These are phyloP conservation scores for Chiloscyllium punctatum DNA, from an alignment of 2,797 vertebrate species.

Conservation along the genomic window DNA sequence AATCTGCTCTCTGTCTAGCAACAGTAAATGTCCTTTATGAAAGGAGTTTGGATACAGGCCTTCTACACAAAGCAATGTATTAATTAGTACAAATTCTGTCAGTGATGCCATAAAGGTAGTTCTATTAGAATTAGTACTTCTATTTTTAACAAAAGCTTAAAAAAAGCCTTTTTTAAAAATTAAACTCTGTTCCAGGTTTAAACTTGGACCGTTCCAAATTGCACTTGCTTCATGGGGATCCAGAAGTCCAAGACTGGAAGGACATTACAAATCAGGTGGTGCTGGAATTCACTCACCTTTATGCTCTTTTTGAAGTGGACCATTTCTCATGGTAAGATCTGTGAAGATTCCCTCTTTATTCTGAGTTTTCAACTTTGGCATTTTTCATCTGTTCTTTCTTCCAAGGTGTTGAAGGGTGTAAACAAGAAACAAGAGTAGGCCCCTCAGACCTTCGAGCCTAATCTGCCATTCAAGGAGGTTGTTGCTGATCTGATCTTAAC, in stretches of 20 bases:
- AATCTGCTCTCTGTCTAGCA: neutral
- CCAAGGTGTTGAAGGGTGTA: neutral
- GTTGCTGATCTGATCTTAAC: too few species aligned
- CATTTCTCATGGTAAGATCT: conserved; percentile 87
- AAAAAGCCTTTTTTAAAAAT: neutral
- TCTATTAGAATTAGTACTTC: neutral
- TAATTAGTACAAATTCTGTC: neutral
- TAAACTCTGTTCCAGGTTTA: conserved; percentile 58
- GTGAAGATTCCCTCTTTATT: neutral
- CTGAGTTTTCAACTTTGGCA: neutral
- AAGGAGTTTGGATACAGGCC: neutral
- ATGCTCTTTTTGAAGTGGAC: conserved; percentile 81
- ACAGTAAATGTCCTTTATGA: neutral
- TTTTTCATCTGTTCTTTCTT: neutral
- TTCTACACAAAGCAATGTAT: neutral
- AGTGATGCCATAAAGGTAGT: neutral
- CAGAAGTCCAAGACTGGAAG: conserved; percentile 73
- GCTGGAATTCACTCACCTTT: conserved; percentile 79
- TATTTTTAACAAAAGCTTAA: neutral
- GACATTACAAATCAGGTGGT: conserved; percentile 81
- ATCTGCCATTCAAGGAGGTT: too few species aligned
- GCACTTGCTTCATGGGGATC: conserved; percentile 75
- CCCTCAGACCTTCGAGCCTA: too few species aligned
- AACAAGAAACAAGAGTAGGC: too few species aligned
- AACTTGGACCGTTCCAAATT: conserved; percentile 72